A percentile compares a stretch with the other conserved stretches of the same genome.
These are phyloP conservation scores for Rotaria macrura DNA, from an alignment of 2,888 invertebrate species.

Conservation along the genomic window DNA sequence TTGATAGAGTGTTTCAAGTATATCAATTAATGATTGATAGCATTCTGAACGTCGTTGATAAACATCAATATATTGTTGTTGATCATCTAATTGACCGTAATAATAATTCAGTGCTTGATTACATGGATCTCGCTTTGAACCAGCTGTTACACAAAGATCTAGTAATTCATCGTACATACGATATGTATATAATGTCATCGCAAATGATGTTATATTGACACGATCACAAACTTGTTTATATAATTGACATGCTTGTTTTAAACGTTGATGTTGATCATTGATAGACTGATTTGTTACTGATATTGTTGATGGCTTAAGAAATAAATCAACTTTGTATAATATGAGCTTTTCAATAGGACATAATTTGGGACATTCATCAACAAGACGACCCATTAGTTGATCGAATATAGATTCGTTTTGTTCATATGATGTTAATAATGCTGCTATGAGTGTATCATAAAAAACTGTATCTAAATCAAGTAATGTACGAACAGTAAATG, in stretches of 20 bases:
- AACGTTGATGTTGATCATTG: constrained; percentile 3
- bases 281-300: neutral
- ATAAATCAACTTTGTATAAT: constrained; percentile 15
- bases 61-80: constrained; percentile 16
- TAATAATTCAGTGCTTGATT: constrained; percentile 13
- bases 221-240: constrained; percentile 19
- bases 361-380: constrained; percentile 21
- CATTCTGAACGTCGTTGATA: constrained; percentile 2
- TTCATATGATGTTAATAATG: constrained; percentile 7
- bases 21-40: neutral
- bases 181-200: constrained; percentile 18
- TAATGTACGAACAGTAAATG: constrained; percentile 15
- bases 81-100: neutral
- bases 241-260: constrained; percentile 20
- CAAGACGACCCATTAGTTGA: constrained; percentile 10
- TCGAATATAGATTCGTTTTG: neutral
- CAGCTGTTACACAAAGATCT: constrained; percentile 6
- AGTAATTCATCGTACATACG: constrained; percentile 18
- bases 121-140: constrained; percentile 19
- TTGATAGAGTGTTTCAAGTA: constrained; percentile 14
- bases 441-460: neutral
- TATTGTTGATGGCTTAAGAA: neutral
- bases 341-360: constrained; percentile 7
- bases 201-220: neutral
- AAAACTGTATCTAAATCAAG: constrained; percentile 13